Base-by-base conservation (phyloP, 2,888 invertebrate species). In the Eulithis testata region DNA sequence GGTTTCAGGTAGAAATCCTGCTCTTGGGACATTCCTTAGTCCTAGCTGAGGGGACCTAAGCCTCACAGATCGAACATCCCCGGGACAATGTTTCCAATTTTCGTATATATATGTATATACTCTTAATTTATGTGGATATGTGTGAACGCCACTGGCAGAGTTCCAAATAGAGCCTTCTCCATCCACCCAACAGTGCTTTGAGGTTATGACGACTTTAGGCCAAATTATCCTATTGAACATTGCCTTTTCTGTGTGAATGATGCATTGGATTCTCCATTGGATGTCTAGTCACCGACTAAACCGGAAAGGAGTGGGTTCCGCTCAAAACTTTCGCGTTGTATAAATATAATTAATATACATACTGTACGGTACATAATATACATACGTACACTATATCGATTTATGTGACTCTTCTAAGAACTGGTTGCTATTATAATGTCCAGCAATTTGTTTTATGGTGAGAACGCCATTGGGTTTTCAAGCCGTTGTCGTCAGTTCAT, bases 61-160 rank as follows among this genome's bases (percentile, higher is more conserved):
- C 60, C 31, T 45, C 21, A 14, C 14, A 11, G 40, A 45, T 57
- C n/a, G 37, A 55, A 54, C 45, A 62, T 45, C 50, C 51, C 21
- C 27, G 52, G n/a, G 11, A 52, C 54, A 47, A 62, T 53, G 60
- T 57, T 51, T 36, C 43, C 60, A 70, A 65, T 69, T 61, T 68
- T 60, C 63, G 60, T 63, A 59, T 63, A 64, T 65, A 54, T 51
- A 31, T n/a, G n/a, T n/a, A 31, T 6, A 31, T 31, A 31, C 31
- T 58, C 49, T 56, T 74, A 76, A 84, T 86, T 86, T 85, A 81
- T 83, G 85, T 86, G 36, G 58, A 50, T 27, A 53, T 60, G 63
- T 60, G 85, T 83, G 87, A 87, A 85, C 86, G 82, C 81, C 78
- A 67, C 79, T 91, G 91, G 90, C 90, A 68, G 56, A 69, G 69